Evolutionary conservation across 2,113 vertebrate species (phyloP), one percentile per base, ranked within the genome.

Genomic region (Corydoras maculifer): DNA sequence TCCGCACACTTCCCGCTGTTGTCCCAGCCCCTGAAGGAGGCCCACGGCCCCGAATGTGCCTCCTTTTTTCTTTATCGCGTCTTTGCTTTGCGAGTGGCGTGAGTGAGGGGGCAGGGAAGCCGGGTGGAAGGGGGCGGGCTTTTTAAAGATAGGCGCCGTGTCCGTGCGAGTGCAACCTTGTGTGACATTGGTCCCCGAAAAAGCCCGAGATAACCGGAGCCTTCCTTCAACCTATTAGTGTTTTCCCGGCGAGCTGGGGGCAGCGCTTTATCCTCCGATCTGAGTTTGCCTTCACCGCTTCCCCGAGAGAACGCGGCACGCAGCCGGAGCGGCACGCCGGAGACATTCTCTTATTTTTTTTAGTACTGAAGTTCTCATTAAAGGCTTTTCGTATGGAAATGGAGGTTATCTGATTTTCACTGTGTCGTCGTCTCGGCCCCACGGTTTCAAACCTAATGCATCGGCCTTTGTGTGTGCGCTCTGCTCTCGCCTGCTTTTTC

Each of bases 121-220:
- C 54, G 7, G 62, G 54, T 35, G 58, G n/a, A 29, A n/a, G 12
- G 61, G 64, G 12, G 69, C 13, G 11, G 25, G 60, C 35, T 43
- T 43, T 25, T 43, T 43, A 43, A 5, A 43, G 35, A 43, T 57
- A n/a, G 3, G 2, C 12, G 12, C 9, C 31, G 13, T 43, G 14
- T 69, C 51, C 3, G 25, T 69, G 50, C 15, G 14, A 58, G 72
- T 58, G 65, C 65, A 69, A 13, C 72, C 59, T 74, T 68, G 31
- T 63, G 60, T 31, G 35, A 58, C 72, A 50, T 68, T 69, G 59
- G 59, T 63, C n/a, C 25, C 31, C 9, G 53, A n/a, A 31, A 35
- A 54, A 58, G 15, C 15, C 10, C 18, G 66, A 63, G 66, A 75
- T 69, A 58, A 69, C 66, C 66, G n/a, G 11, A 64, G 60, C 55